Evolutionary conservation across 2,888 invertebrate genomes (phyloP), one percentile per base, ranked within the genome.

Genomic region (Aspidiotus destructor): DNA sequence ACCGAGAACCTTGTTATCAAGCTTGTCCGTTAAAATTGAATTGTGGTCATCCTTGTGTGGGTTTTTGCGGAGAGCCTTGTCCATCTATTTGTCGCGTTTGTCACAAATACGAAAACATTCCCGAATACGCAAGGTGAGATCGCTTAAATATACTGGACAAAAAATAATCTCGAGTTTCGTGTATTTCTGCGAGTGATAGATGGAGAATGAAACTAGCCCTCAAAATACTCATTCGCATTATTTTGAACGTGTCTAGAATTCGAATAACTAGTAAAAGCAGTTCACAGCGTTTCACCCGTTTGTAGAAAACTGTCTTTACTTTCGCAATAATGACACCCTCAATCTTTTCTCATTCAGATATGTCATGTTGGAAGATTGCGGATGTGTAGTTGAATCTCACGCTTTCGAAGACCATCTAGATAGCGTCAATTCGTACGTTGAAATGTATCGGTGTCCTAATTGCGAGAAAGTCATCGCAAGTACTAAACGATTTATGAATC

Each of bases 21-120:
- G 60, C 71, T 11, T 73, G 73, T 58, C 8, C 17, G 6, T 7
- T 63, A 11, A 48, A 15, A 9, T 61, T 72, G 60, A 17, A 58
- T 17, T 73, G 73, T 58, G 58, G 68, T 7, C 73, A 73, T 58
- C n/a, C 16, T 2, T 73, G 73, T 67, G 70, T 71, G 55, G 73
- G 72, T 11, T 72, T 70, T 60, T 73, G 72, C 70, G 72, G 72
- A 13, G 72, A 72, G 58, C 72, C 71, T 2, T 72, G 72, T 48
- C 71, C 72, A 15, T 76, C 76, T 42, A 73, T 82, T 63, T 88
- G 87, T 77, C 76, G 79, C 40, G 61, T 75, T 15, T 87, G 87
- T 77, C 73, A 81, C 70, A 78, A 70, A 28, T 28, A 28, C 28
- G 28, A 28, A 28, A 28, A 28, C 28, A 28, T 28, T 28, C 28